phyloP scores from a whole-genome alignment of 1,140 invertebrate genomes.

The Drosophila lini region DNA sequence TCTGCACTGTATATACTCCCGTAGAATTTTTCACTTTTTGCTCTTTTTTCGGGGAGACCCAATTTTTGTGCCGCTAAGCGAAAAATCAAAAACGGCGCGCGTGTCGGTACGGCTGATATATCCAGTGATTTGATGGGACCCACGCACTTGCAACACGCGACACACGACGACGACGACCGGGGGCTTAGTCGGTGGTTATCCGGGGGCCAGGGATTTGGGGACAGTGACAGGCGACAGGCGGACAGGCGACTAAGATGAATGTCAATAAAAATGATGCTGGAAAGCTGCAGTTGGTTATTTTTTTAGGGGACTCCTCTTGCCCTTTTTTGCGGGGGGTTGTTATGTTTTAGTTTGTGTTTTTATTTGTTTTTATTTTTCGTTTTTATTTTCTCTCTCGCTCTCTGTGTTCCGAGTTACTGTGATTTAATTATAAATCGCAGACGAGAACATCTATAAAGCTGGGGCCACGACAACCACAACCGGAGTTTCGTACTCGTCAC shows the following conservation, averaged over 20 bases:
- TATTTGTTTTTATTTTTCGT: conserved; percentile 13
- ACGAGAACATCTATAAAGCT: conserved; percentile 22
- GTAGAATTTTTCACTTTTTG: conserved; percentile 24
- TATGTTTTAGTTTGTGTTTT: conserved; percentile 14
- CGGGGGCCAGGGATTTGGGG: conserved; percentile 17
- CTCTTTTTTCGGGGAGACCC: conserved; percentile 49
- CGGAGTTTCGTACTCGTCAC: conserved; percentile 47
- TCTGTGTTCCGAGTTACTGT: conserved; percentile 35
- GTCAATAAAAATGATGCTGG: conserved; percentile 49
- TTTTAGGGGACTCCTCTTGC: background rate
- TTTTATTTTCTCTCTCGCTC: conserved; percentile 21
- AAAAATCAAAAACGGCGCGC: conserved; percentile 55
- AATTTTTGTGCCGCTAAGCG: conserved; percentile 59
- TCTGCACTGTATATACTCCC: conserved; percentile 7
- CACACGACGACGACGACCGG: conserved; percentile 24
- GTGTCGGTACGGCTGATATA: conserved; percentile 40
- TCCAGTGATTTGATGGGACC: conserved; percentile 38
- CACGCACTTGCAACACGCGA: conserved; percentile 55
- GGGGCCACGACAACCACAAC: conserved; percentile 5
- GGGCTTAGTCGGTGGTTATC: conserved; percentile 14
- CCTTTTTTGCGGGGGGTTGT: background rate
- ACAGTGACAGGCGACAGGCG: conserved; percentile 28
- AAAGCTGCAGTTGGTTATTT: conserved; percentile 31
- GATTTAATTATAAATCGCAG: conserved; percentile 48
- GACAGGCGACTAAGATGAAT: conserved; percentile 46